Evolutionary conservation across 2,888 invertebrate species (phyloP).

Genomic region (Elmis aenea): DNA sequence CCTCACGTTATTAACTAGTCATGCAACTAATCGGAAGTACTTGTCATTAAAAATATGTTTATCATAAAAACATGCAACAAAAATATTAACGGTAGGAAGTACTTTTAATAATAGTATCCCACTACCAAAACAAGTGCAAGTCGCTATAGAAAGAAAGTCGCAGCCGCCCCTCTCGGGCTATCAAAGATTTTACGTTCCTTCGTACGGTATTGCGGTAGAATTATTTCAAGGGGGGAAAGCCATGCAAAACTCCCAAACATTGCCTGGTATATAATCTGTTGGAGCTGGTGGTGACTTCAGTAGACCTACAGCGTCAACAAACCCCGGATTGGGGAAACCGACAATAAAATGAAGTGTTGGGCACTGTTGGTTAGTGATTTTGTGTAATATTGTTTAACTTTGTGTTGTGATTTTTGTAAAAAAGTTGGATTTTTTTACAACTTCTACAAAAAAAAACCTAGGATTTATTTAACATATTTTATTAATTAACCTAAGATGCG

Average conservation of each 20-base stretch:
- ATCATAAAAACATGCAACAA: slow-evolving; percentile 7
- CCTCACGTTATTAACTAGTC: background rate
- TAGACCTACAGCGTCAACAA: slow-evolving; percentile 40
- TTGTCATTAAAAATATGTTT: slow-evolving; percentile 4
- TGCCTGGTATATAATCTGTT: slow-evolving; percentile 39
- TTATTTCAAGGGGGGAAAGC: slow-evolving; percentile 33
- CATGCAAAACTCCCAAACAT: slow-evolving; percentile 34
- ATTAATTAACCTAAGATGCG: too few relatives aligned
- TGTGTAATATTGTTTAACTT: slow-evolving; percentile 34
- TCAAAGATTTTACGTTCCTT: slow-evolving; percentile 8
- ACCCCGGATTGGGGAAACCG: slow-evolving; percentile 31
- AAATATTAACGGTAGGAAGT: slow-evolving; percentile 11
- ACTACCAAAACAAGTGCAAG: slow-evolving; percentile 3
- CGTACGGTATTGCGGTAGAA: slow-evolving; percentile 7
- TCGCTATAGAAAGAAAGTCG: slow-evolving; percentile 11
- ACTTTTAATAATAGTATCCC: slow-evolving; percentile 6
- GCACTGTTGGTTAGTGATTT: slow-evolving; percentile 45
- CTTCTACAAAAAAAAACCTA: background rate
- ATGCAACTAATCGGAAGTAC: slow-evolving; percentile 11
- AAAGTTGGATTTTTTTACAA: background rate
- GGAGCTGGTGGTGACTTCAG: slow-evolving; percentile 34
- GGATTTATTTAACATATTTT: background rate
- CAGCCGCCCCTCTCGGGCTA: slow-evolving; percentile 12
- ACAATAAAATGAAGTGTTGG: slow-evolving; percentile 44
- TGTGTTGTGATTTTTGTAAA: slow-evolving; percentile 8